Evolutionary conservation across 2,113 vertebrate species (phyloP), one percentile per base, ranked within the genome.

Genomic region (Phasianus colchicus): DNA sequence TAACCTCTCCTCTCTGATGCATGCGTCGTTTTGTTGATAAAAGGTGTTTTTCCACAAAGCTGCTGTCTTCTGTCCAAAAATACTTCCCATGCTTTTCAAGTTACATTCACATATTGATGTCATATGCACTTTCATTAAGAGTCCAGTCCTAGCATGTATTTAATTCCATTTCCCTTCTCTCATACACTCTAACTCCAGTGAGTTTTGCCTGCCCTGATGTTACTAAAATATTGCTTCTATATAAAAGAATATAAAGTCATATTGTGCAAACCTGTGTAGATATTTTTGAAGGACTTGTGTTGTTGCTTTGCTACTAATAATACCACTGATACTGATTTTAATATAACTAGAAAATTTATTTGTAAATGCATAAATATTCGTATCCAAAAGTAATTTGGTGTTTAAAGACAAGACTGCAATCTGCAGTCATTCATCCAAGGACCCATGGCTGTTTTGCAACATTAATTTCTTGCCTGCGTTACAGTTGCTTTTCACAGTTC

Each of bases 391-490:
- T 94, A 55, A 82, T 50, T 90, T 64, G 9, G 4, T 63, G 43
- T 82, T 52, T 65, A 38, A 76, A 47, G 60, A 5, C 34, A 83
- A 76, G 11, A 32, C 0, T 2, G n/a, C 88, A 50, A 63, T 81
- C 67, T 93, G 67, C 16, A 74, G 30, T 60, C 77, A n/a, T 80
- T 93, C 70, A 74, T 90, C 79, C 47, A 75, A 88, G 43, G 47
- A 74, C n/a, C 22, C 47, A 69, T 18, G 89, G 64, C 30, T 36
- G 48, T 89, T 94, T 95, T 67, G 42, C n/a, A 65, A 36, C 29
- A 30, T 83, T 80, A 91, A 84, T 92, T 97, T 61, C 47, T 67
- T 92, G 86, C 70, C 65, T 88, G 30, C 11, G 18, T 76, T 79
- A 14, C 7, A 40, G 47, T 82, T 71, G 36, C 36, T 83, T 92